Base-by-base conservation (phyloP, 2,888 invertebrate genomes). In the Miltochrista miniata region DNA sequence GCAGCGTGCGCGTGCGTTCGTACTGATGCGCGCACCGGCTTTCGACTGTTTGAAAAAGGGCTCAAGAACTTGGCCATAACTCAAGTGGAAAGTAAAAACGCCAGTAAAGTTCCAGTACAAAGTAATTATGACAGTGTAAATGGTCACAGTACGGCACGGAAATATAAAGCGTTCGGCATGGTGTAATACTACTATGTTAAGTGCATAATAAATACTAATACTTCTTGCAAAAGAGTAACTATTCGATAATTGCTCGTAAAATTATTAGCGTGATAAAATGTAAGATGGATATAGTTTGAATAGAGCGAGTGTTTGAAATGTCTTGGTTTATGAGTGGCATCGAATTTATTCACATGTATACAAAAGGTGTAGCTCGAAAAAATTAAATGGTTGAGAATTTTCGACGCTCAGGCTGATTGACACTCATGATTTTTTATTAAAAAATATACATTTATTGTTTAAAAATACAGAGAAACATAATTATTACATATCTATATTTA, bases 1-100 rank as follows among this genome's bases (percentile, higher is more conserved):
- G 53, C 59, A 45, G 45, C 51, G 48, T 47, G 64, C 69, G 72
- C 67, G 43, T 54, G 61, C 62, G 60, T 58, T 51, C 56, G 69
- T 54, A 53, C 70, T 61, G 54, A 61, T 50, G 51, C 59, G 54
- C 53, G 52, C 67, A 64, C 59, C 73, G 71, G 75, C 76, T 78
- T 79, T 74, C 74, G 70, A 84, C 83, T 80, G 81, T 77, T 78
- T 76, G 77, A 76, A 81, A 82, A 87, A 86, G 87, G 85, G 85
- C 83, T 76, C 69, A 61, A 67, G 65, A 71, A 68, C 70, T 65
- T 64, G 63, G 54, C 61, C 60, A 67, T 66, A 61, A 60, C 60
- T 48, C 42, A 57, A 61, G 67, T 75, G 76, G 82, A 85, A 85
- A 85, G 84, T 85, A 83, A 84, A 83, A 84, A 80, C 79, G 63